phyloP scores from a whole-genome alignment of 2,888 invertebrate species.

The Chaetogeoica ovagalla region DNA sequence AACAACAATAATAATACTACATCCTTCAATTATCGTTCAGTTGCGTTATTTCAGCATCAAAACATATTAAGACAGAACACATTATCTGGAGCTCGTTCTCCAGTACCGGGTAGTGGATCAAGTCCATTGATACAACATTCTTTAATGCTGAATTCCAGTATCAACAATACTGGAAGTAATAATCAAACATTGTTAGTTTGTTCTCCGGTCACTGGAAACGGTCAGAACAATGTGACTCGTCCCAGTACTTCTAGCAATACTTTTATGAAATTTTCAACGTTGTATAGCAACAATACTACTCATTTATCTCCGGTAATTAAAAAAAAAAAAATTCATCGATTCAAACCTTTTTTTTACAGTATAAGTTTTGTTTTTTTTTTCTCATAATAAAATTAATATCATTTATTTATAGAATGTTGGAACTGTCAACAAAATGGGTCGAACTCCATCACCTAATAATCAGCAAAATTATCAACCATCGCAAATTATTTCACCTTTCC shows the following conservation, averaged over 20 bases:
- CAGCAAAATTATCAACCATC: conserved; percentile 36
- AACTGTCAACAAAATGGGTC: conserved; percentile 26
- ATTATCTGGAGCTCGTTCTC: conserved; percentile 9
- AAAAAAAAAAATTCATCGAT: not conserved
- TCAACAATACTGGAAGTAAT: conserved; percentile 15
- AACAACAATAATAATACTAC: conserved; percentile 24
- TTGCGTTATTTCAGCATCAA: conserved; percentile 25
- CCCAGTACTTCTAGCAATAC: not conserved
- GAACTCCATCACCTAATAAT: conserved; percentile 34
- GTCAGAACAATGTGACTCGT: conserved; percentile 29
- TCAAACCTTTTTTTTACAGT: not conserved
- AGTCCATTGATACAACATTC: conserved; percentile 22
- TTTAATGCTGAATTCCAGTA: conserved; percentile 36
- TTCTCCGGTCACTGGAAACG: conserved; percentile 26
- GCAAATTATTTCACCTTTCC: conserved; percentile 28
- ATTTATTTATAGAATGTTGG: conserved; percentile 16
- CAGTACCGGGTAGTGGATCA: conserved; percentile 11
- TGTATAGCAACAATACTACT: conserved; percentile 19
- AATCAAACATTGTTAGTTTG: conserved; percentile 47
- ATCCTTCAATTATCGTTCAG: conserved; percentile 22
- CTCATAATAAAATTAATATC: no score
- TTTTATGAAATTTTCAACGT: conserved; percentile 35
- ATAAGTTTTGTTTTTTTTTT: not conserved
- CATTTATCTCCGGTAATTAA: conserved; percentile 36
- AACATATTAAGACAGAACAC: conserved; percentile 25